Percentiles rank a stretch among this genome's conserved stretches.
Evolutionary conservation across 2,113 vertebrate genomes (phyloP).

Genomic region (Origma solitaria): DNA sequence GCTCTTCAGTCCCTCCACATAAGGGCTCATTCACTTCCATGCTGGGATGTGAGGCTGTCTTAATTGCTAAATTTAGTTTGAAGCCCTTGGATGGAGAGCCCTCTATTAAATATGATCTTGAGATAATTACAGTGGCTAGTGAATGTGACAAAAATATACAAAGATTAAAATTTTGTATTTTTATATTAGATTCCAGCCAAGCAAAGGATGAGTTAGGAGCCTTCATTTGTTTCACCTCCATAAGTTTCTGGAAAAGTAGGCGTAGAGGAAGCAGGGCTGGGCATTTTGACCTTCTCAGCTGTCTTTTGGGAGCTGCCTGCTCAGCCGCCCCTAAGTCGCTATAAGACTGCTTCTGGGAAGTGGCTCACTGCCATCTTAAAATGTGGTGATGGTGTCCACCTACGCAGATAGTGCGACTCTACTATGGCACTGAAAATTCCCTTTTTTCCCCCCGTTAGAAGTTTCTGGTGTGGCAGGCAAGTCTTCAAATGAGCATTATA

Average conservation of each 20-base stretch:
- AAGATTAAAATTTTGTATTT: background rate
- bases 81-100: background rate
- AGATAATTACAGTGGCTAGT: background rate
- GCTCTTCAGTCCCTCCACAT: background rate
- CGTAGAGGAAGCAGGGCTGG: background rate
- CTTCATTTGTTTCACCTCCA: background rate
- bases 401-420: background rate
- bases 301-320: background rate
- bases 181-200: background rate
- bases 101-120: background rate
- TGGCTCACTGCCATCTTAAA: background rate
- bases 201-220: background rate
- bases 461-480: background rate
- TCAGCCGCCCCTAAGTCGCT: accelerated
- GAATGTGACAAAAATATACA: background rate
- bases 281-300: background rate
- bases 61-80: background rate
- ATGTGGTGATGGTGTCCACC: background rate
- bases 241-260: background rate
- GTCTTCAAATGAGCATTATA: background rate
- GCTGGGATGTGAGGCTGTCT: background rate
- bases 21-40: background rate
- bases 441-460: background rate
- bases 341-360: background rate
- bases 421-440: background rate